Evolutionary conservation across 1,140 invertebrate genomes (phyloP).

Genomic region (Eciton burchellii): DNA sequence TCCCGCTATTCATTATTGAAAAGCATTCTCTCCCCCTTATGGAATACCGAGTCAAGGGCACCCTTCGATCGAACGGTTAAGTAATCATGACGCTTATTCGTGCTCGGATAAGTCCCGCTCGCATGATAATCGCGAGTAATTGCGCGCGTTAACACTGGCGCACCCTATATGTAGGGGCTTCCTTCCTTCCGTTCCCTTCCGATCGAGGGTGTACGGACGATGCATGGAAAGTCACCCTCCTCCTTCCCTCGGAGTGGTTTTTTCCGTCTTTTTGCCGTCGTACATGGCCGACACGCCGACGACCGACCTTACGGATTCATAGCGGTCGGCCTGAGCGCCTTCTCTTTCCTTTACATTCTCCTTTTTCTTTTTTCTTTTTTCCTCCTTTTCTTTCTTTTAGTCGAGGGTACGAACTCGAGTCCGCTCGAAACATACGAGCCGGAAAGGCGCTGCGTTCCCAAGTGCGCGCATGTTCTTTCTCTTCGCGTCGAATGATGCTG

Average conservation of each 20-base stretch:
- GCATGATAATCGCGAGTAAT: slow-evolving; percentile 17
- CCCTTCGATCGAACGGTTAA: background rate
- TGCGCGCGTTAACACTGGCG: slow-evolving; percentile 13
- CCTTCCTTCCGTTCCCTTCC: slow-evolving; percentile 21
- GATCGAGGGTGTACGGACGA: slow-evolving; percentile 46
- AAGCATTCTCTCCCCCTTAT: background rate
- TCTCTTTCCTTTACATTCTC: slow-evolving; percentile 16
- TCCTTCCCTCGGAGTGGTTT: background rate
- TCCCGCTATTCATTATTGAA: background rate
- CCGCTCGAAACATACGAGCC: slow-evolving; percentile 44
- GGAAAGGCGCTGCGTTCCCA: slow-evolving; percentile 3
- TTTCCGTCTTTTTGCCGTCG: slow-evolving; percentile 42
- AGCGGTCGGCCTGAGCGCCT: background rate
- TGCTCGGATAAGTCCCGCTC: background rate
- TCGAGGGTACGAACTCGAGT: slow-evolving; percentile 27
- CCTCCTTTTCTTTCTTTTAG: slow-evolving; percentile 6
- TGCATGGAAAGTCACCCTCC: slow-evolving; percentile 46
- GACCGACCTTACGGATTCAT: slow-evolving; percentile 65
- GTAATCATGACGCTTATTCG: slow-evolving; percentile 22
- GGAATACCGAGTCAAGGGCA: slow-evolving; percentile 1
- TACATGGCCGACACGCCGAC: slow-evolving; percentile 66
- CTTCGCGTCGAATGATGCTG: slow-evolving; percentile 18
- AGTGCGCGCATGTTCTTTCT: slow-evolving; percentile 5
- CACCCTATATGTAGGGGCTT: slow-evolving; percentile 4
- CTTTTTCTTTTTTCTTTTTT: slow-evolving; percentile 21